Base-by-base conservation (phyloP, 1,140 invertebrate species). In the Panagrolaimus sp. region DNA sequence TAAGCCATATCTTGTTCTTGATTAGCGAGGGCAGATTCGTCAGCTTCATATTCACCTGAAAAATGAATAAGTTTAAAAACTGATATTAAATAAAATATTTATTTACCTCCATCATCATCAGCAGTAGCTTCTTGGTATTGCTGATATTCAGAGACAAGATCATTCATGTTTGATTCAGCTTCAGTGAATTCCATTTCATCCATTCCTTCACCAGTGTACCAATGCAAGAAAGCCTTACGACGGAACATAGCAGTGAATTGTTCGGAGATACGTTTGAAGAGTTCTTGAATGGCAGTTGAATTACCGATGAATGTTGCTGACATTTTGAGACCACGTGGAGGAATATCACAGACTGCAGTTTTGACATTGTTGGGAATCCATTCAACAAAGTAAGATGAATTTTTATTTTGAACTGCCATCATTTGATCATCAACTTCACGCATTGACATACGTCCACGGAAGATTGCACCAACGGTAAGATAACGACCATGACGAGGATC, bases 361-460 rank as follows among this genome's bases (percentile, higher is more conserved):
- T 84, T 82, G 1, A 83, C 80, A 65, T 83, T 84, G 72, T 82
- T 84, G 12, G 83, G 83, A 63, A 83, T 84, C 83, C 83, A 83
- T 68, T 84, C 81, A 45, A 84, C 82, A 65, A 84, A 83, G 72
- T 79, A 84, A 7, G 68, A 68, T 12, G 68, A 69, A 73, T 84
- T 84, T 71, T 83, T 84, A 48, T 83, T 82, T 55, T 83, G 82
- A 5, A 83, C 78, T 17, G 71, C 67, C 74, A 82, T 73, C 80
- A 83, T 83, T 69, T 83, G 81, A 44, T 83, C 82, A 55, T 83
- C 82, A 6, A 83, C 81, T 47, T 80, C 78, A 43, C 77, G 70
- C 93, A 95, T 96, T 26, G 92, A 94, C 92, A 96, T 95, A 64
- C 91, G 87, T 32, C 88, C 94, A 67, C 91, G 88, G 89, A 96